Evolutionary conservation across 1,140 invertebrate genomes (phyloP).

Genomic region (Micrasema longulum): DNA sequence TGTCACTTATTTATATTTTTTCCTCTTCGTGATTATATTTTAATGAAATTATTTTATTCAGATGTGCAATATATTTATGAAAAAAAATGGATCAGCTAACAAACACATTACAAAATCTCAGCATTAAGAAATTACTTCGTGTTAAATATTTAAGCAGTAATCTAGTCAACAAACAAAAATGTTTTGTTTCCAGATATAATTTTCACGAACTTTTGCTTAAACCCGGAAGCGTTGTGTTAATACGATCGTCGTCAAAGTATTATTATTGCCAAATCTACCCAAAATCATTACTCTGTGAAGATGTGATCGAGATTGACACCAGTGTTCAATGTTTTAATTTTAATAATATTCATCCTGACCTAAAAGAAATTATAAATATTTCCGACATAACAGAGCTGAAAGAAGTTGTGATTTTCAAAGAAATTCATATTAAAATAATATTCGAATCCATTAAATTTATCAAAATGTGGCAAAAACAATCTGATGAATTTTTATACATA

Average conservation of each 20-base stretch:
- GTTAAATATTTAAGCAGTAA: conserved; percentile 34
- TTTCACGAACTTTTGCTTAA: conserved; percentile 31
- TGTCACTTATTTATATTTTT: no score
- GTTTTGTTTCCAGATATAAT: conserved; percentile 35
- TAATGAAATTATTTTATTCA: no score
- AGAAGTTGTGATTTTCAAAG: conserved; percentile 24
- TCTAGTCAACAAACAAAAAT: conserved; percentile 47
- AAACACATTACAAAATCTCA: conserved; percentile 38
- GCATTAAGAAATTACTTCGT: conserved; percentile 18
- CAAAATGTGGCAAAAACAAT: conserved; percentile 37
- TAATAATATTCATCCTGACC: no score
- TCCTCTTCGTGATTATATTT: no score
- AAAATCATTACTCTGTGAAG: conserved; percentile 30
- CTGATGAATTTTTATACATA: conserved; percentile 20
- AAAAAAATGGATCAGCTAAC: conserved; percentile 42
- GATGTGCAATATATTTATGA: no score
- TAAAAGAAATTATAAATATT: not conserved
- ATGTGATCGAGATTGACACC: conserved; percentile 44
- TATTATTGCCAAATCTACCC: conserved; percentile 44
- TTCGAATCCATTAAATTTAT: conserved; percentile 42
- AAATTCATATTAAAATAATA: conserved; percentile 38
- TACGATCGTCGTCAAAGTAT: not conserved
- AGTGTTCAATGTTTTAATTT: conserved; percentile 11
- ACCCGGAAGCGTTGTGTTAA: conserved; percentile 32
- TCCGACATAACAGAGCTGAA: conserved; percentile 12